phyloP scores from a whole-genome alignment of 2,888 invertebrate genomes.

The Drosophila imparisetae region DNA sequence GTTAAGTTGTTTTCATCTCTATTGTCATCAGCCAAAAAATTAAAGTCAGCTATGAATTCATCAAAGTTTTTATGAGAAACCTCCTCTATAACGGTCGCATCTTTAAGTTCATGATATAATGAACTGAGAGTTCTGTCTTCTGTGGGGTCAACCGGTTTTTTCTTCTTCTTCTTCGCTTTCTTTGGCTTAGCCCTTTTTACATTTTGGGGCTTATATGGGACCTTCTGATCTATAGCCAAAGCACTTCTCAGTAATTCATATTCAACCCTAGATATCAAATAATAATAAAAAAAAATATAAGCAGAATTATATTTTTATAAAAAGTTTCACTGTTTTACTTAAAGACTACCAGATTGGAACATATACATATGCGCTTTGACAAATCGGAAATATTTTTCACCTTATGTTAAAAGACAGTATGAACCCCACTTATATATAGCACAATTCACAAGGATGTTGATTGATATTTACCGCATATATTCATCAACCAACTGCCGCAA shows the following conservation, averaged over 20 bases:
- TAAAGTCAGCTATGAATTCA: slow-evolving; percentile 89
- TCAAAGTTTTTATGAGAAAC: slow-evolving; percentile 86
- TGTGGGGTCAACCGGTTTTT: slow-evolving; percentile 86
- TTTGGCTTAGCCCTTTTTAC: slow-evolving; percentile 61
- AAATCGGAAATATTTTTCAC: not conserved
- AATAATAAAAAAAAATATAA: not conserved
- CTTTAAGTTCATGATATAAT: slow-evolving; percentile 88
- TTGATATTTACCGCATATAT: slow-evolving; percentile 81
- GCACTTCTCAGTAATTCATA: slow-evolving; percentile 84
- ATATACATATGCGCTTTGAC: not conserved
- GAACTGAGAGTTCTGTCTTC: slow-evolving; percentile 87
- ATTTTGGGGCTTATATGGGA: slow-evolving; percentile 74
- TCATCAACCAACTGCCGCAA: slow-evolving; percentile 86
- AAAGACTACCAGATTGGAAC: not conserved
- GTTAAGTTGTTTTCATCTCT: slow-evolving; percentile 71
- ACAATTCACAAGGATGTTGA: too few species aligned
- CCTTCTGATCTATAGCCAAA: slow-evolving; percentile 82
- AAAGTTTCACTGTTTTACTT: not conserved
- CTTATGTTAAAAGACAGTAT: not conserved
- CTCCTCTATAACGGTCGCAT: slow-evolving; percentile 86
- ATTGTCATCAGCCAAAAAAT: slow-evolving; percentile 86
- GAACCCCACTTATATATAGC: not conserved
- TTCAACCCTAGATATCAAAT: slow-evolving; percentile 74
- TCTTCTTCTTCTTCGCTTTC: slow-evolving; percentile 84
- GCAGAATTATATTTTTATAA: not conserved